phyloP scores from a whole-genome alignment of 2,113 vertebrate genomes.

The Periophthalmus modestus region DNA sequence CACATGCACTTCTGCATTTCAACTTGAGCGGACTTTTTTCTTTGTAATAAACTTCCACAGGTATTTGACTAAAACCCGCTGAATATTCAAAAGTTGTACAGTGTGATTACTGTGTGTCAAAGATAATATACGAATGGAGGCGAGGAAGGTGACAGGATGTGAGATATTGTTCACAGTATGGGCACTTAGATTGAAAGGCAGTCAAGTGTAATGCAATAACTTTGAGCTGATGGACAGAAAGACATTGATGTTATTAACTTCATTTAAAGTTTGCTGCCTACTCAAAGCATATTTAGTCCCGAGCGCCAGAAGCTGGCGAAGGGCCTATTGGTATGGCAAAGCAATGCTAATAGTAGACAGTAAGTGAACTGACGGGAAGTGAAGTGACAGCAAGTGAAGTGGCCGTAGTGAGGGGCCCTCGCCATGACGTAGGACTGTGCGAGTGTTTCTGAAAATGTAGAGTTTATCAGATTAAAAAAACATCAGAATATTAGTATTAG shows the following conservation, averaged over 20 bases:
- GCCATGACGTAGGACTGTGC: too few species aligned
- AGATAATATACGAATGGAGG: background rate
- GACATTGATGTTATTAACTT: background rate
- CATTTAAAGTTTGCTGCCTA: background rate
- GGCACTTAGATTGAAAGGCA: constrained; percentile 11
- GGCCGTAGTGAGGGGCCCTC: too few species aligned
- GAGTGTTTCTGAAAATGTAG: too few species aligned
- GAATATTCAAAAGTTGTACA: background rate
- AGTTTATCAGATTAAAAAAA: too few species aligned
- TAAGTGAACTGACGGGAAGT: too few species aligned
- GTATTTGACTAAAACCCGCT: background rate
- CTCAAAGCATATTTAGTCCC: background rate
- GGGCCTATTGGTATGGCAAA: too few species aligned
- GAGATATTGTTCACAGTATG: background rate
- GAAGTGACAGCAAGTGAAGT: too few species aligned
- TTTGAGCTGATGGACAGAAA: constrained; percentile 1
- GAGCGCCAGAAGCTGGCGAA: too few species aligned
- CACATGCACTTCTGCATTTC: too few species aligned
- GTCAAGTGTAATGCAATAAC: constrained; percentile 2
- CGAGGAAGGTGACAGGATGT: background rate
- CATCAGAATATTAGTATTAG: too few species aligned
- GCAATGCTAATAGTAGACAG: too few species aligned
- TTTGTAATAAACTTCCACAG: background rate
- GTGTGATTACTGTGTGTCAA: background rate
- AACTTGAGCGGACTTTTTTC: background rate